Conservation (phyloP, 1,140 invertebrate genomes). For the Telenomus remus region DNA sequence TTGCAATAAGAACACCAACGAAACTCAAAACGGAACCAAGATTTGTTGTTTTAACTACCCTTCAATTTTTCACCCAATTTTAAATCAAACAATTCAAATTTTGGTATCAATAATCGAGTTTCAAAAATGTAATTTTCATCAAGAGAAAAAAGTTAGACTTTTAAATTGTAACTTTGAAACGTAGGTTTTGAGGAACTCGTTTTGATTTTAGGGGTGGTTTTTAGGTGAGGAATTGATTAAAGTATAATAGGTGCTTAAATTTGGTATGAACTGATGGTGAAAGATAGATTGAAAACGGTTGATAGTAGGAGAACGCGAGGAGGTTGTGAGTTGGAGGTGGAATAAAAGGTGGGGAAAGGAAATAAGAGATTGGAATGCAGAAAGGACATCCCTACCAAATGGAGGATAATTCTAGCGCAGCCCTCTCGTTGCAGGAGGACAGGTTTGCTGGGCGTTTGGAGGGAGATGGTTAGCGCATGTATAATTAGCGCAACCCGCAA, state of each 20-base stretch:
- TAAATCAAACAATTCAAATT: no score
- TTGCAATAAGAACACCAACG: slow-evolving; percentile 6
- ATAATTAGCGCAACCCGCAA: slow-evolving; percentile 65
- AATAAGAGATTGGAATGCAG: slow-evolving; percentile 41
- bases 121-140: no score
- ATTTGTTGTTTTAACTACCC: no score
- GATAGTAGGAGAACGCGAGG: slow-evolving; percentile 14
- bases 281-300: slow-evolving; percentile 36
- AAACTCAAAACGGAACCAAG: no score
- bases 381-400: slow-evolving; percentile 45
- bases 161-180: no score
- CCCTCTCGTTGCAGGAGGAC: slow-evolving; percentile 61
- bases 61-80: no score
- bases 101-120: no score
- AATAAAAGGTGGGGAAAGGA: slow-evolving; percentile 3
- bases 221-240: not conserved
- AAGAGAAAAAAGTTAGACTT: no score
- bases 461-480: slow-evolving; percentile 69
- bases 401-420: slow-evolving; percentile 54
- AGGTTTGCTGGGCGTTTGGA: slow-evolving; percentile 62
- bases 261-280: slow-evolving; percentile 26
- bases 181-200: no score
- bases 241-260: slow-evolving; percentile 33
- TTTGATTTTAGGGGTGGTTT: not conserved
- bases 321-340: slow-evolving; percentile 5